Evolutionary conservation across 2,888 invertebrate species (phyloP).

Genomic region (Calameuta pallipes): DNA sequence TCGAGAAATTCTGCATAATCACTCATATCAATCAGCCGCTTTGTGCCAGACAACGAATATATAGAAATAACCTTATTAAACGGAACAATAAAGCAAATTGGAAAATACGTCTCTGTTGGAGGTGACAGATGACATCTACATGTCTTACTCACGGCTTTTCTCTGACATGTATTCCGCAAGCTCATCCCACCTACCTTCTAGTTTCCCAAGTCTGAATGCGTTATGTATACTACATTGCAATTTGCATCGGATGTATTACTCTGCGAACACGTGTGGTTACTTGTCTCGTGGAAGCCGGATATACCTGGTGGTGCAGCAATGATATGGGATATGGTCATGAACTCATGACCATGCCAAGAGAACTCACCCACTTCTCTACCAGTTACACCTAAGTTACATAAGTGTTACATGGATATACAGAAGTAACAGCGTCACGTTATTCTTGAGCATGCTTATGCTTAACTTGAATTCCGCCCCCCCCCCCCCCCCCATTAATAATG

Average conservation of each 20-base stretch:
- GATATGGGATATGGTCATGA: not conserved
- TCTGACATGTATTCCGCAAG: not conserved
- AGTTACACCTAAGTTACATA: not conserved
- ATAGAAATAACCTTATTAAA: not conserved
- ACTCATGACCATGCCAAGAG: not conserved
- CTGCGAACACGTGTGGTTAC: constrained; percentile 16
- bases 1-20: not conserved
- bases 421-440: constrained; percentile 32
- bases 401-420: not conserved
- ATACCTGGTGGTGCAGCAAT: not conserved
- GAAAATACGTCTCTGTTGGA: not conserved
- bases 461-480: constrained; percentile 37
- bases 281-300: not conserved
- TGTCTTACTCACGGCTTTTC: not conserved
- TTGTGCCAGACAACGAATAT: not conserved
- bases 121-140: not conserved
- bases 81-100: not conserved
- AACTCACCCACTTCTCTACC: not conserved
- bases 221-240: constrained; percentile 51
- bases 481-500: constrained; percentile 36
- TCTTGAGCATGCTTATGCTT: constrained; percentile 46
- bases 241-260: constrained; percentile 41
- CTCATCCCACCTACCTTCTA: not conserved
- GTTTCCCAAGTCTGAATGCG: constrained; percentile 22
- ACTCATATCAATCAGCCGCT: not conserved